Evolutionary conservation across 2,888 invertebrate genomes (phyloP).

Genomic region (Gibbula magus): DNA sequence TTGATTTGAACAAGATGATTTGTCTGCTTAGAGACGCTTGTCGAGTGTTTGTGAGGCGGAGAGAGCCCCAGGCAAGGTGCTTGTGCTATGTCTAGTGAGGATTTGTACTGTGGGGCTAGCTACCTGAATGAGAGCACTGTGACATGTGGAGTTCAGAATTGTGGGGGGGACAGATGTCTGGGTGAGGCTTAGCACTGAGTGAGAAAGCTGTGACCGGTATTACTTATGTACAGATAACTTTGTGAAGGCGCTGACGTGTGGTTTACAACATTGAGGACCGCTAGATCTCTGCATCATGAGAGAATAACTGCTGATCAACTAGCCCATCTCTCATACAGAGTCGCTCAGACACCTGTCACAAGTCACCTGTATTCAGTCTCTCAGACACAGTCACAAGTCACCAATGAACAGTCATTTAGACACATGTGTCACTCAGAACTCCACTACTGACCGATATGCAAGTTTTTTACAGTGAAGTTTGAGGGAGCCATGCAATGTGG

Average conservation of each 20-base stretch:
- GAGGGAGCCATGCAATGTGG: neutral
- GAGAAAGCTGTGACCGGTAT: too few species aligned
- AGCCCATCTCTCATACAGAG: neutral
- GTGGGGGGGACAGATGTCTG: too few species aligned
- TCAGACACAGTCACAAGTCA: neutral
- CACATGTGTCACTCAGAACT: neutral
- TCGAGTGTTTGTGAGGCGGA: too few species aligned
- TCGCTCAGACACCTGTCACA: neutral
- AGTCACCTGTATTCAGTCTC: too few species aligned
- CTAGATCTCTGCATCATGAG: neutral
- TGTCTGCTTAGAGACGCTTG: too few species aligned
- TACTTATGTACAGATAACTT: neutral
- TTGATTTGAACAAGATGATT: too few species aligned
- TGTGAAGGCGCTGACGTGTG: neutral
- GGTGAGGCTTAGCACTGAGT: too few species aligned
- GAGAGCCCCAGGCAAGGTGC: too few species aligned
- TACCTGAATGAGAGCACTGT: too few species aligned
- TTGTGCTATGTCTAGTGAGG: too few species aligned
- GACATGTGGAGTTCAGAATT: too few species aligned
- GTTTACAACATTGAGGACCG: neutral
- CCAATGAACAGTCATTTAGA: neutral
- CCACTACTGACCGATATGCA: neutral
- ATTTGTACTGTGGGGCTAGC: too few species aligned
- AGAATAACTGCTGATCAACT: neutral
- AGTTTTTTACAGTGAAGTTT: conserved; percentile 18